A percentile compares a stretch with the other conserved stretches of the same genome.
Conservation (phyloP, 2,888 invertebrate species). For the Seira sanloemensis region DNA sequence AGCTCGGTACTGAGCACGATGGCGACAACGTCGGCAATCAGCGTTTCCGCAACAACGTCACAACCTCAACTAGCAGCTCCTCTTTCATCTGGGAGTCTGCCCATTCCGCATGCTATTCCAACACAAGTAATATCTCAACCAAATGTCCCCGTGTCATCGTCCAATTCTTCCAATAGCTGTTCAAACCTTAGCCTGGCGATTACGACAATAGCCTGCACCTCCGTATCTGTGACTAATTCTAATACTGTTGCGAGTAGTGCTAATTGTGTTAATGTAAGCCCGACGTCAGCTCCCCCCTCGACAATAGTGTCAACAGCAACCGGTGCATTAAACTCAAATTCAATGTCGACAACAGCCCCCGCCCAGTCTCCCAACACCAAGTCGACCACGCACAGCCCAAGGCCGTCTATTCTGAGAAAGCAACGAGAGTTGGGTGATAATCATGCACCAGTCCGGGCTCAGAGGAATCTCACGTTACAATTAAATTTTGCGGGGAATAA, state of each 20-base stretch:
- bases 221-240: conserved; percentile 48
- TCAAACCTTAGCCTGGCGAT: conserved; percentile 18
- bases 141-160: conserved; percentile 37
- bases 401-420: conserved; percentile 92
- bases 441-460: conserved; percentile 79
- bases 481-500: conserved; percentile 76
- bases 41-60: conserved; percentile 37
- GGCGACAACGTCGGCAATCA: conserved; percentile 50
- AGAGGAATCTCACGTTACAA: conserved; percentile 79
- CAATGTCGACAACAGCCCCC: conserved; percentile 72
- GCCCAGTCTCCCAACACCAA: conserved; percentile 76
- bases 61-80: conserved; percentile 26
- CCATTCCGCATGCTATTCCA: conserved; percentile 70
- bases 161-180: conserved; percentile 22
- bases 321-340: conserved; percentile 53
- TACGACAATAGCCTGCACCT: conserved; percentile 56
- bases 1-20: conserved; percentile 56
- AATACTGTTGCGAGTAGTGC: conserved; percentile 34
- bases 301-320: conserved; percentile 56
- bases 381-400: conserved; percentile 79
- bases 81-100: not conserved
- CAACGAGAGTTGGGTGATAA: conserved; percentile 79
- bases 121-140: conserved; percentile 71
- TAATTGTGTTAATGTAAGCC: conserved; percentile 68
- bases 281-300: conserved; percentile 47